These are phyloP conservation scores for Lithobates pipiens DNA, from an alignment of 2,797 vertebrate species.

Conservation along the genomic window DNA sequence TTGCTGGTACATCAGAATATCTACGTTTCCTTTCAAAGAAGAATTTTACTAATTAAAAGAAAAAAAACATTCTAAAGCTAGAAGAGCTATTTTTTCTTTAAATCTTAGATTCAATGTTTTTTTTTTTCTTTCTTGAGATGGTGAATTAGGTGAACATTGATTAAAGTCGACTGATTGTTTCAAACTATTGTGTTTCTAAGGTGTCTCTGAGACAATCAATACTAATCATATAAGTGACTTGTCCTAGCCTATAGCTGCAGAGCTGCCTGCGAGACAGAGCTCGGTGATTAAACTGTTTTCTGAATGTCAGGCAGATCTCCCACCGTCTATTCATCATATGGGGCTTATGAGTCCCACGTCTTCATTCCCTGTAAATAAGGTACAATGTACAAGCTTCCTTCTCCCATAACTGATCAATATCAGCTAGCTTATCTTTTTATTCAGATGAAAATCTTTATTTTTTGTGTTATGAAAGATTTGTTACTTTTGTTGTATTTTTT, in stretches of 20 bases:
- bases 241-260: constrained; percentile 49
- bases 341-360: neutral
- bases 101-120: neutral
- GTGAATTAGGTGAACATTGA: constrained; percentile 64
- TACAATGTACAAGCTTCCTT: neutral
- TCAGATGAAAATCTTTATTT: neutral
- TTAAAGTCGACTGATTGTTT: constrained; percentile 68
- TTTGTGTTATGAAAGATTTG: neutral
- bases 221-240: constrained; percentile 60
- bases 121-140: neutral
- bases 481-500: neutral
- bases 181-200: constrained; percentile 63
- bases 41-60: too few species aligned
- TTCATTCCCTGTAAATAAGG: constrained; percentile 11
- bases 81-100: neutral
- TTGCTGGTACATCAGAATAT: too few species aligned
- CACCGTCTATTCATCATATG: constrained; percentile 20
- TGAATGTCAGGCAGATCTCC: constrained; percentile 58
- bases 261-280: constrained; percentile 61
- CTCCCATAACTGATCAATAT: constrained; percentile 18
- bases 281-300: constrained; percentile 66
- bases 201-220: constrained; percentile 55
- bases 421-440: neutral
- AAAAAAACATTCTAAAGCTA: too few species aligned
- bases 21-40: too few species aligned